These are phyloP conservation scores for Rhogogaster chlorosoma DNA, from an alignment of 2,888 invertebrate genomes.

Conservation along the genomic window DNA sequence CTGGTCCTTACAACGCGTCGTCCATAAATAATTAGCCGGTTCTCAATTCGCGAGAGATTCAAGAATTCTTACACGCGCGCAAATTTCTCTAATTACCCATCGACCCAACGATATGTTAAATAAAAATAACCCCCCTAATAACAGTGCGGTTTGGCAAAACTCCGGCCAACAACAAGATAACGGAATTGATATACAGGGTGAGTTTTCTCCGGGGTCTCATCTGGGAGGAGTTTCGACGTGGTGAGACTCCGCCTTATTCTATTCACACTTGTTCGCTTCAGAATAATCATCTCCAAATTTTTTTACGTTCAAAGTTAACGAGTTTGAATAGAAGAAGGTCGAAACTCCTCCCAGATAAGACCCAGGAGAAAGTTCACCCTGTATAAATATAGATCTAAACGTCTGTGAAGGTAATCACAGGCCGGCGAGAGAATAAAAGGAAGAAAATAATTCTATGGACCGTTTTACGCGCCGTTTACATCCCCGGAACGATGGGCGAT, in stretches of 20 bases:
- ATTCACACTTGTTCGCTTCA: no score
- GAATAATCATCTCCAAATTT: no score
- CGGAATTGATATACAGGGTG: neutral
- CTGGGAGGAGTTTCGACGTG: no score
- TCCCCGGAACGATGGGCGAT: neutral
- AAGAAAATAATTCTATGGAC: neutral
- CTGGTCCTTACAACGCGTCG: neutral
- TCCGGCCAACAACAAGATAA: neutral
- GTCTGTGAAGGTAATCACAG: neutral
- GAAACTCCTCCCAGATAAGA: no score
- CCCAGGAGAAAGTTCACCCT: no score
- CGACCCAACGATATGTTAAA: neutral
- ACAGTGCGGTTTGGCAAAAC: neutral
- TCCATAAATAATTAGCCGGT: neutral
- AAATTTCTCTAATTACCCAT: neutral
- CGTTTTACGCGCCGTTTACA: neutral
- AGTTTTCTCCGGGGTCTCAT: no score
- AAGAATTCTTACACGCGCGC: neutral
- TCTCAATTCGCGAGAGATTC: neutral
- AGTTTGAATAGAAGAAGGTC: no score
- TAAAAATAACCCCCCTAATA: neutral
- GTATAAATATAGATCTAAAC: neutral
- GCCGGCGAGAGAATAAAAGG: neutral
- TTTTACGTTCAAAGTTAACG: no score
- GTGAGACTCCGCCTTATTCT: no score